Evolutionary conservation across 2,113 vertebrate species (phyloP), one percentile per base, ranked within the genome.

Genomic region (Proterorhinus semilunaris): DNA sequence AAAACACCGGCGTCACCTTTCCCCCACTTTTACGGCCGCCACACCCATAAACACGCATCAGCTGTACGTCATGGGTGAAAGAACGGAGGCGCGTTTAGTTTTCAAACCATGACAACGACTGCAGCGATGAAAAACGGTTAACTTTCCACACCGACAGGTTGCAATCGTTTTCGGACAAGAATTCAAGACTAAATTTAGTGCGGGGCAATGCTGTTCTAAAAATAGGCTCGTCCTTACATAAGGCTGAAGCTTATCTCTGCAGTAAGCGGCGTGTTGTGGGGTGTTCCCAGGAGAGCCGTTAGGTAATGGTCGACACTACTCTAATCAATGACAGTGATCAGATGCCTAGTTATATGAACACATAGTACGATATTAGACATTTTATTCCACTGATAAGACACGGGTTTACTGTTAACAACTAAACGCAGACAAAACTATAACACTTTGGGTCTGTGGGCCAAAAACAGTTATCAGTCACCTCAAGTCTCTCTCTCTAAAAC

Each of bases 1-100:
- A 62, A 67, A 55, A 64, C 53, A 62, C 15, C 15, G 71, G 67
- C 55, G 65, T 87, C 78, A 85, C 82, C 81, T 88, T 87, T 86
- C 57, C 71, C 81, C 78, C 62, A 67, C 64, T 82, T 82, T 16
- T 36, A 2, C 27, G 57, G 58, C 62, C 55, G 61, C 67, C 66
- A 52, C 9, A 62, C 47, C 21, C 21, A 62, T 16, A 17, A 45
- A 62, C 50, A 67, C 7, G 67, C 49, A 65, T 48, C 6, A 11
- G 36, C 36, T 61, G 12, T 43, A 59, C 36, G 55, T 59, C 55
- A 55, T 27, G 16, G 16, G 16, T 27, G 36, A 36, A 58, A 53
- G 21, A 9, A 17, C 16, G 17, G 52, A 58, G 27, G 42, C 36
- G 27, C 7, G 21, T 54, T 54, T 8, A 54, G 8, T 54, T 21